A percentile compares a stretch with the other conserved stretches of the same genome.
Conservation (phyloP, 1,140 invertebrate species). For the Cydia amplana region DNA sequence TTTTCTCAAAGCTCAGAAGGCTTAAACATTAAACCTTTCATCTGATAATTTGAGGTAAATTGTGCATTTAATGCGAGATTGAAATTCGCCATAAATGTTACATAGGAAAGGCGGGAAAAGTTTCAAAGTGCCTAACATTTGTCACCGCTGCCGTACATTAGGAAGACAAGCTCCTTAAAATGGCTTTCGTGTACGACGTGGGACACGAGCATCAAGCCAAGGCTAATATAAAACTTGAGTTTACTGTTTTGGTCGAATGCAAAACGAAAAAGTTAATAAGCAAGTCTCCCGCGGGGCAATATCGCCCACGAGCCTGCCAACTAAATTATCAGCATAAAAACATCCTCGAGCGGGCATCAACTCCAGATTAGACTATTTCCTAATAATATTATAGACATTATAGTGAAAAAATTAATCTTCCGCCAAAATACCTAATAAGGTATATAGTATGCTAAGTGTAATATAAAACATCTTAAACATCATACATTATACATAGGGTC, state of each 20-base stretch:
- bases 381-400: not conserved
- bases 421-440: not conserved
- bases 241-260: constrained; percentile 34
- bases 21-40: not conserved
- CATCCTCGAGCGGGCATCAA: constrained; percentile 5
- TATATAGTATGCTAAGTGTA: too few relatives aligned
- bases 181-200: constrained; percentile 32
- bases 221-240: constrained; percentile 39
- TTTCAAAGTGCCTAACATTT: constrained; percentile 13
- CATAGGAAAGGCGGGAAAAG: not conserved
- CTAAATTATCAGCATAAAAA: constrained; percentile 39
- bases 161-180: constrained; percentile 3
- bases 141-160: not conserved
- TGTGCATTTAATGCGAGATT: not conserved
- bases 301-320: constrained; percentile 42
- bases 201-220: constrained; percentile 41
- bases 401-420: not conserved
- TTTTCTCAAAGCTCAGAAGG: not conserved
- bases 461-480: too few relatives aligned
- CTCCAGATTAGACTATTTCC: constrained; percentile 15
- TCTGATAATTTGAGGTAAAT: not conserved
- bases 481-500: too few relatives aligned
- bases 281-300: constrained; percentile 43
- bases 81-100: not conserved
- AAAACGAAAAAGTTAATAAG: constrained; percentile 49